Evolutionary conservation across 2,888 invertebrate genomes (phyloP).

Genomic region (Malachius bipustulatus): DNA sequence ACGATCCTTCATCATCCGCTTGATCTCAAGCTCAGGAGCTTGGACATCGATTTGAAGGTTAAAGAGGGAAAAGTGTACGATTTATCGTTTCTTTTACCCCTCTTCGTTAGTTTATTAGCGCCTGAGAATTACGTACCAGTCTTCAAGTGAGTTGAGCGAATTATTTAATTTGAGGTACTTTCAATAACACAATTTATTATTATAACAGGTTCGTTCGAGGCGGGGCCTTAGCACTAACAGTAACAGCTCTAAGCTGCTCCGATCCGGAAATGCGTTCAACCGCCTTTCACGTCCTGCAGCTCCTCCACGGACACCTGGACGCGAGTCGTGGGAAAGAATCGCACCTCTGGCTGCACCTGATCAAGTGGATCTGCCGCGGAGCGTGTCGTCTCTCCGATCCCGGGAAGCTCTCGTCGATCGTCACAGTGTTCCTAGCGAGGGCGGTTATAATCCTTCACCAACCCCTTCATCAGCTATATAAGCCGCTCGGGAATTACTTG

Average conservation of each 20-base stretch:
- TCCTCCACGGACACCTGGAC: slow-evolving; percentile 65
- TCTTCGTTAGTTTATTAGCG: slow-evolving; percentile 61
- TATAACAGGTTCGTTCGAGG: slow-evolving; percentile 52
- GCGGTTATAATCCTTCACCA: slow-evolving; percentile 59
- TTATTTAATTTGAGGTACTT: slow-evolving; percentile 3
- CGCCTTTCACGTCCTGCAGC: slow-evolving; percentile 60
- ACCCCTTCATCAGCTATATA: slow-evolving; percentile 65
- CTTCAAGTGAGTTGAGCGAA: slow-evolving; percentile 53
- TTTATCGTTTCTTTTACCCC: slow-evolving; percentile 67
- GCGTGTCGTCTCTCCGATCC: slow-evolving; percentile 21
- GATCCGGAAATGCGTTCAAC: slow-evolving; percentile 55
- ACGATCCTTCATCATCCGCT: slow-evolving; percentile 60
- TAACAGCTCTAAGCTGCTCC: slow-evolving; percentile 58
- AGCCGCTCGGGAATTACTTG: slow-evolving; percentile 44
- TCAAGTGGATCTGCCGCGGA: slow-evolving; percentile 49
- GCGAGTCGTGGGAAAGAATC: slow-evolving; percentile 53
- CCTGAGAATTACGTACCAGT: slow-evolving; percentile 64
- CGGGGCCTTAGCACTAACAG: slow-evolving; percentile 57
- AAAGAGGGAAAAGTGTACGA: slow-evolving; percentile 52
- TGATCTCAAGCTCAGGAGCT: slow-evolving; percentile 12
- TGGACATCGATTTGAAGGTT: neutral
- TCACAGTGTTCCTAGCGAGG: slow-evolving; percentile 58
- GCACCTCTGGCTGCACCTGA: slow-evolving; percentile 53
- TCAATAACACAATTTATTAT: neutral
- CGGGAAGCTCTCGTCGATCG: slow-evolving; percentile 33